Evolutionary conservation across 2,113 vertebrate genomes (phyloP).

Genomic region (Ammodytes marinus): DNA sequence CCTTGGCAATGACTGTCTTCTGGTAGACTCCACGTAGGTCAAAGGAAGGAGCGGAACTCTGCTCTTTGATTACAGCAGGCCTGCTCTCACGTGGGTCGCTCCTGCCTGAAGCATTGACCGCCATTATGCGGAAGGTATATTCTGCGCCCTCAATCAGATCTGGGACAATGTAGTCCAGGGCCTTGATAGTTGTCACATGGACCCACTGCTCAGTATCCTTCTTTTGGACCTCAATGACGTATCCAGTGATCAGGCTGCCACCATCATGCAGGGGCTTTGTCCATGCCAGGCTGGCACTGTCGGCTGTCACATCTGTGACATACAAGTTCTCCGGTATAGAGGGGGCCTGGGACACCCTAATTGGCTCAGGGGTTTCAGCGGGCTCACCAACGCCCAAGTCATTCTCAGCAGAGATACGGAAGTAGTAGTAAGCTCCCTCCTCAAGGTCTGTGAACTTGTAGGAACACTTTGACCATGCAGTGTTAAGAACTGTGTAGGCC

Average conservation of each 20-base stretch:
- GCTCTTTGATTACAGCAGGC: slow-evolving; percentile 93
- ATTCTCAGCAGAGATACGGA: slow-evolving; percentile 96
- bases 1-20: slow-evolving; percentile 93
- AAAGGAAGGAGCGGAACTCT: slow-evolving; percentile 92
- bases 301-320: slow-evolving; percentile 92
- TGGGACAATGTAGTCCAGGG: slow-evolving; percentile 90
- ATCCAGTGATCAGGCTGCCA: slow-evolving; percentile 97
- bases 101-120: slow-evolving; percentile 95
- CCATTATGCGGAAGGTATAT: slow-evolving; percentile 97
- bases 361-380: slow-evolving; percentile 92
- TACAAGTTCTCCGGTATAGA: slow-evolving; percentile 94
- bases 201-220: slow-evolving; percentile 94
- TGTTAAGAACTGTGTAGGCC: slow-evolving; percentile 92
- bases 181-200: slow-evolving; percentile 92
- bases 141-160: slow-evolving; percentile 94
- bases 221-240: slow-evolving; percentile 96
- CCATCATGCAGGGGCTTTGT: slow-evolving; percentile 95
- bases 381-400: slow-evolving; percentile 96
- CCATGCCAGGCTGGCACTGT: slow-evolving; percentile 94
- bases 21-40: slow-evolving; percentile 95
- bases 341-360: slow-evolving; percentile 94
- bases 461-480: slow-evolving; percentile 97
- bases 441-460: slow-evolving; percentile 90
- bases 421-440: slow-evolving; percentile 96
- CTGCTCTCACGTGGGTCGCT: slow-evolving; percentile 97